These are phyloP conservation scores for Tupaia chinensis DNA, from an alignment of 2,113 vertebrate genomes.

Conservation along the genomic window DNA sequence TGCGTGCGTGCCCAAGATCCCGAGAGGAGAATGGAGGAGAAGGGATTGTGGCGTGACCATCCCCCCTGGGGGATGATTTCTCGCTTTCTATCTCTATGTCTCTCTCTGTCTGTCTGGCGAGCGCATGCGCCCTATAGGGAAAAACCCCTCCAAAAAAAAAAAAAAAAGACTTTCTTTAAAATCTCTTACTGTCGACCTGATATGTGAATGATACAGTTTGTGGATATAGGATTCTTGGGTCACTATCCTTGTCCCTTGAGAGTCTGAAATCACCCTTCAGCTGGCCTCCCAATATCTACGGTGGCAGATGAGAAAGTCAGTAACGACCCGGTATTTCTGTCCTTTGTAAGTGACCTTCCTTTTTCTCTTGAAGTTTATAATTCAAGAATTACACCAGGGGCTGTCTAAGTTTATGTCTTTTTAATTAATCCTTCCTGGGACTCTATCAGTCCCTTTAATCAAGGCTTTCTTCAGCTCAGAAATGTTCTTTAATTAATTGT, in stretches of 20 bases:
- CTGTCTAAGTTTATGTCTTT: slow-evolving; percentile 40
- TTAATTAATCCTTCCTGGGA: slow-evolving; percentile 63
- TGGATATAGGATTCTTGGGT: not conserved
- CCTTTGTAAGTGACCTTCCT: not conserved
- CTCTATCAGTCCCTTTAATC: slow-evolving; percentile 55
- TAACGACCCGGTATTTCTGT: not conserved
- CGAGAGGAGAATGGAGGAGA: too few species aligned
- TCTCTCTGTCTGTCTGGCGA: too few species aligned
- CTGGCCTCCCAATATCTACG: not conserved
- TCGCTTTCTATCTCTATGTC: too few species aligned
- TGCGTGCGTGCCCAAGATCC: too few species aligned
- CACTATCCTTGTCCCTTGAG: not conserved
- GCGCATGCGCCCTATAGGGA: too few species aligned
- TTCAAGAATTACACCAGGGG: slow-evolving; percentile 58
- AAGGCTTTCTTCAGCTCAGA: slow-evolving; percentile 59
- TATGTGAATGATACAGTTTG: not conserved
- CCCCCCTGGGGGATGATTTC: too few species aligned
- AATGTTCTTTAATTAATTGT: slow-evolving; percentile 72
- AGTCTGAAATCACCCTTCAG: not conserved
- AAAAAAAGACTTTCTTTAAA: not conserved
- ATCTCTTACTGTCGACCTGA: not conserved
- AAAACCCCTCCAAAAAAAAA: too few species aligned
- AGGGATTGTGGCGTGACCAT: too few species aligned
- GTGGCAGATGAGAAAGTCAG: not conserved
- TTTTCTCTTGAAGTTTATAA: slow-evolving; percentile 39